A percentile compares a stretch with the other conserved stretches of the same genome.
phyloP scores from a whole-genome alignment of 2,113 vertebrate genomes.

The Brachyhypopomus occidentalis region DNA sequence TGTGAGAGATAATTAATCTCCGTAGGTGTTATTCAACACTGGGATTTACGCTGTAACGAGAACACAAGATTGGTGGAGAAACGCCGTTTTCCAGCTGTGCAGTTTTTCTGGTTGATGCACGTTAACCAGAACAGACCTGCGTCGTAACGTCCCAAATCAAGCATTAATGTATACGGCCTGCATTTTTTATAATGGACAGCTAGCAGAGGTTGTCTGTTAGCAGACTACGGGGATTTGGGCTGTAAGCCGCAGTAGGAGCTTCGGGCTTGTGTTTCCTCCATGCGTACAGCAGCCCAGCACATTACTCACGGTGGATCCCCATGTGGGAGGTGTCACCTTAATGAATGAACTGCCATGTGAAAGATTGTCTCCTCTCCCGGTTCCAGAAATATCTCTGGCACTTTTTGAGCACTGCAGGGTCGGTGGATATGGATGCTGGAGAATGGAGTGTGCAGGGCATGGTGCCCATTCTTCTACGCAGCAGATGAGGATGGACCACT shows the following conservation, averaged over 20 bases:
- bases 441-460: slow-evolving; percentile 56
- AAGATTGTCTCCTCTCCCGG: slow-evolving; percentile 49
- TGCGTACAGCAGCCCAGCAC: slow-evolving; percentile 41
- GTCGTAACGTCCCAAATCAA: slow-evolving; percentile 18
- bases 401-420: slow-evolving; percentile 31
- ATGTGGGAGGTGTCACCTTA: slow-evolving; percentile 52
- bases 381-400: slow-evolving; percentile 36
- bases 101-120: too few relatives aligned
- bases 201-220: background rate
- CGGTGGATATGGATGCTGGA: slow-evolving; percentile 4
- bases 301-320: slow-evolving; percentile 66
- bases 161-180: background rate
- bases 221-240: background rate
- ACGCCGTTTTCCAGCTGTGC: too few relatives aligned
- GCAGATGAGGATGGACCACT: slow-evolving; percentile 47
- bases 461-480: slow-evolving; percentile 44
- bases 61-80: background rate
- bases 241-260: slow-evolving; percentile 49
- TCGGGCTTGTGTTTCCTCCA: slow-evolving; percentile 59
- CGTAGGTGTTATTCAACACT: too few relatives aligned
- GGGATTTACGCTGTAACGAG: too few relatives aligned
- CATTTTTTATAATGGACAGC: background rate
- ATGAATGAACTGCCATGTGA: slow-evolving; percentile 46
- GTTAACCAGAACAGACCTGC: slow-evolving; percentile 11
- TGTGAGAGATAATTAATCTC: too few relatives aligned